Evolutionary conservation across 2,113 vertebrate genomes (phyloP), one percentile per base, ranked within the genome.

Genomic region (Loxodonta africana): DNA sequence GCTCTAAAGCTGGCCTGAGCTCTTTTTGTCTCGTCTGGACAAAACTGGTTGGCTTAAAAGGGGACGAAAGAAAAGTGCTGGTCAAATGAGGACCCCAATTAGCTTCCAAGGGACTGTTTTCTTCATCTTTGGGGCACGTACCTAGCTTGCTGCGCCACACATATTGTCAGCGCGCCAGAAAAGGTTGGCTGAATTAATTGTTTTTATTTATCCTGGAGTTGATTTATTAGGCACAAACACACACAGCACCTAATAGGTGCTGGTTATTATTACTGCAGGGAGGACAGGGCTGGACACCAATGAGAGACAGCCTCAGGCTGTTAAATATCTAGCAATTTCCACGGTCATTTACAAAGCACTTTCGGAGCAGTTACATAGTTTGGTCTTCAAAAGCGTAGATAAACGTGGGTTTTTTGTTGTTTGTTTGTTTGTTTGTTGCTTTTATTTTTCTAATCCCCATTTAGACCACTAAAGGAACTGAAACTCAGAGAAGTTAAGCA

Each of bases 41-140:
- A 97, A 97, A 97, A 97, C 95, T 92, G 94, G 88, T 71, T 88
- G 92, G 95, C 85, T 97, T 95, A 69, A 97, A 97, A 96, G 90
- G 88, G 65, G 90, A 96, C 60, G 48, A 90, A 91, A 97, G 78
- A 97, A 95, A 74, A 97, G 88, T 90, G 26, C 84, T 73, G 88
- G 82, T 81, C 88, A 60, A 96, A 77, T 12, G 93, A 95, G 83
- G 92, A 51, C 33, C 91, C 96, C 97, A 97, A 94, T 98, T 95
- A 97, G 96, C 90, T 94, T 73, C 87, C 82, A 14, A 91, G 92
- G 95, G 92, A 65, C 89, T 62, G 63, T 92, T 74, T 81, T 51
- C 67, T 37, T 65, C 89, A 65, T 92, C 96, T 97, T 51, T 37
- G 81, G 69, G 65, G 48, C 83, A 48, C 76, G 37, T 14, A 37